Evolutionary conservation across 1,140 invertebrate genomes (phyloP), one percentile per base, ranked within the genome.

Genomic region (Oppia nitens): DNA sequence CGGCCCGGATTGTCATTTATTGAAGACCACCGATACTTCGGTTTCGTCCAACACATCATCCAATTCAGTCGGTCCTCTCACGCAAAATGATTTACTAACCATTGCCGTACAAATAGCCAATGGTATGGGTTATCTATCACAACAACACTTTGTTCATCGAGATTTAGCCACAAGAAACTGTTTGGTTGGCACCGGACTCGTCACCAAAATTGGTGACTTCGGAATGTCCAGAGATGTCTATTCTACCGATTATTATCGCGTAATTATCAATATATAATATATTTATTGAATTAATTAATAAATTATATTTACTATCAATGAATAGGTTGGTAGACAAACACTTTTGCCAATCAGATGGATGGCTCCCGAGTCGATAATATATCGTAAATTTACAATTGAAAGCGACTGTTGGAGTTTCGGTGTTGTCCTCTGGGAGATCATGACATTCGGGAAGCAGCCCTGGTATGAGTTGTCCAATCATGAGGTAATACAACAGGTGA

Each of bases 41-140:
- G 53, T 24, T 58, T 24, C 11, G 2, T 25, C n/a, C 11, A 47
- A 48, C 25, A 17, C 25, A 1, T n/a, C 25, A 59, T 4, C 2
- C 3, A n/a, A 11, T 50, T 32, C 3, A 52, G 40, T 29, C 14
- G 53, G 2, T 29, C 28, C 52, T n/a, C 53, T 59, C 11, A 14
- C 32, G 9, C n/a, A 56, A 23, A 24, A 2, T 26, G 61, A 62
- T 47, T 40, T 62, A 45, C 28, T 62, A 0, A 52, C 76, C 76
- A 67, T 85, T 72, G 79, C 83, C 2, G 71, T 79, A 21, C 84
- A 90, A 69, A 83, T 90, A 61, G 83, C 85, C 3, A 78, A 79
- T 81, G 88, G 87, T 21, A 93, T 94, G 88, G 79, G 86, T 50
- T 91, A 92, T 71, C 76, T 94, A 56, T 82, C 82, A 6, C 20